Evolutionary conservation across 2,888 invertebrate genomes (phyloP).

Genomic region (Phengaris alcon): DNA sequence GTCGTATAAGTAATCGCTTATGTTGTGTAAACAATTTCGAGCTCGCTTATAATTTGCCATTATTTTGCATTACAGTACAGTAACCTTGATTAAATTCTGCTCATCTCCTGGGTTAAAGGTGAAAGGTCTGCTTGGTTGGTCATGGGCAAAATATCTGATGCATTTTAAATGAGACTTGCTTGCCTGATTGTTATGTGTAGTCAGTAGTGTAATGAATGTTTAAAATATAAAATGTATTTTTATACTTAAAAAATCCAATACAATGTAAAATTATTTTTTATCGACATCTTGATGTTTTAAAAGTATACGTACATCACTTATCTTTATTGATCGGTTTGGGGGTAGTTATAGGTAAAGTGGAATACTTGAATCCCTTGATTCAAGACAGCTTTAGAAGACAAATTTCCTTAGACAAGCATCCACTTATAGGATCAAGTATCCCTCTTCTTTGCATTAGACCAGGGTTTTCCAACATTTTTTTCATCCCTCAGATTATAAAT

Average conservation of each 20-base stretch:
- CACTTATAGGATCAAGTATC: too few relatives aligned
- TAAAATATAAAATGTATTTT: not conserved
- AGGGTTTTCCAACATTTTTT: too few relatives aligned
- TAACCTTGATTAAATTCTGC: constrained; percentile 29
- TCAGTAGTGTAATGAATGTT: not conserved
- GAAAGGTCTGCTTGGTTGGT: constrained; percentile 20
- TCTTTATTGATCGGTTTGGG: not conserved
- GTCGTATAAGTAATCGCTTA: not conserved
- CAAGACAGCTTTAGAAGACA: too few relatives aligned
- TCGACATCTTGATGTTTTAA: not conserved
- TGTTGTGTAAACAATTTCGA: constrained; percentile 5
- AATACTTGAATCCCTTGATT: too few relatives aligned
- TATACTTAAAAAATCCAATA: not conserved
- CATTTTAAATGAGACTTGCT: constrained; percentile 7
- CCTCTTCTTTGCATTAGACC: too few relatives aligned
- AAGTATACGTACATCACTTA: not conserved
- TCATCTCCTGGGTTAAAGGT: constrained; percentile 35
- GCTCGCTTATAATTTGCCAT: constrained; percentile 20
- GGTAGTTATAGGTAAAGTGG: too few relatives aligned
- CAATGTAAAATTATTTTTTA: not conserved
- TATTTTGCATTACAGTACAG: constrained; percentile 20
- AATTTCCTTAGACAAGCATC: too few relatives aligned
- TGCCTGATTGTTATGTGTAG: not conserved
- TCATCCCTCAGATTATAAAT: too few relatives aligned
- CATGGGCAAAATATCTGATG: constrained; percentile 6